Percentiles rank a stretch among this genome's conserved stretches.
Conservation (phyloP, 2,888 invertebrate species). For the Calameuta pallipes region DNA sequence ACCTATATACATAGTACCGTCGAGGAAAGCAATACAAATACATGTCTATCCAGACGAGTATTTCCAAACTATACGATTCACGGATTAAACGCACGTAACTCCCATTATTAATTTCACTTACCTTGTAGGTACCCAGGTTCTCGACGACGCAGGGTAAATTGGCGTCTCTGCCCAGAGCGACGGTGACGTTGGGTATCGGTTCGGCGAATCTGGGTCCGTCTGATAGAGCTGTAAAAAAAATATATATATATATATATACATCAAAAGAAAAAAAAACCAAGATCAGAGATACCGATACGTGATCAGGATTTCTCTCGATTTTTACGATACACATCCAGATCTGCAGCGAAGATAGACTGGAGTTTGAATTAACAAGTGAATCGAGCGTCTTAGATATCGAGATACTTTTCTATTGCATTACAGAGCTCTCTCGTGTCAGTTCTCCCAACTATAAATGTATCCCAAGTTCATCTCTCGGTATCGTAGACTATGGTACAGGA, state of each 20-base stretch:
- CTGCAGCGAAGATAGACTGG: neutral
- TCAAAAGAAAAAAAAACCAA: neutral
- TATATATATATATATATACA: neutral
- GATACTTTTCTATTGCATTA: neutral
- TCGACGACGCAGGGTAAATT: slow-evolving; percentile 91
- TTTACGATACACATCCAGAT: neutral
- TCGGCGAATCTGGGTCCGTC: slow-evolving; percentile 90
- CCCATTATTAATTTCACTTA: slow-evolving; percentile 58
- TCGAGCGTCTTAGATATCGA: neutral
- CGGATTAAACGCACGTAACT: neutral
- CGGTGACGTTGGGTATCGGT: slow-evolving; percentile 92
- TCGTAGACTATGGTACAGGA: neutral
- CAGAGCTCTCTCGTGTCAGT: neutral
- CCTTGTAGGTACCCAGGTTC: slow-evolving; percentile 90
- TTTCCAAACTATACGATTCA: neutral
- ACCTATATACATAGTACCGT: neutral
- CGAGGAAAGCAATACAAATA: neutral
- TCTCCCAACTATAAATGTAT: neutral
- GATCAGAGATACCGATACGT: neutral
- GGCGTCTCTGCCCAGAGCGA: slow-evolving; percentile 89
- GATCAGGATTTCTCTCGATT: neutral
- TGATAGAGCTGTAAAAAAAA: slow-evolving; percentile 77
- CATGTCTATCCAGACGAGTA: neutral
- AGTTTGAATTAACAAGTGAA: neutral
- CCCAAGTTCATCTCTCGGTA: neutral